Percentiles rank a stretch among this genome's conserved stretches.
phyloP scores from a whole-genome alignment of 2,888 invertebrate genomes.

The Bhutanitis thaidina region DNA sequence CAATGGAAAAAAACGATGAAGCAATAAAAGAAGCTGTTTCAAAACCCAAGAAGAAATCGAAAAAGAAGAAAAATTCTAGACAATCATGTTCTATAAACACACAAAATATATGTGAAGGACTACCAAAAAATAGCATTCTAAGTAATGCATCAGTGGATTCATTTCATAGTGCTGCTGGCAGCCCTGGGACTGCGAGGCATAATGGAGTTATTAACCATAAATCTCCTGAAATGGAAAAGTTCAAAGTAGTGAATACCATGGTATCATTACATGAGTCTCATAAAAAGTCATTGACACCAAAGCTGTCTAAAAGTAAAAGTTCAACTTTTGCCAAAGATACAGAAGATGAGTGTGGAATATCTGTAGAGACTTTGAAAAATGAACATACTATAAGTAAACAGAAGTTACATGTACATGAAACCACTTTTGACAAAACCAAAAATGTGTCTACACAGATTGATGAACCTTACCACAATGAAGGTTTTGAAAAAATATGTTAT shows the following conservation, averaged over 20 bases:
- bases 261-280: not conserved
- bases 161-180: constrained; percentile 64
- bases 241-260: not conserved
- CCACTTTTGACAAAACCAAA: constrained; percentile 24
- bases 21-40: constrained; percentile 8
- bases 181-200: constrained; percentile 32
- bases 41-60: constrained; percentile 35
- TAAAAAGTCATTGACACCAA: constrained; percentile 9
- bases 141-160: constrained; percentile 52
- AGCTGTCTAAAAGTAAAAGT: not conserved
- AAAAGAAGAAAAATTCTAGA: constrained; percentile 46
- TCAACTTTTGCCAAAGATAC: not conserved
- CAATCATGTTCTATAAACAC: constrained; percentile 30
- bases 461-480: constrained; percentile 19
- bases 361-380: constrained; percentile 10
- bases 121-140: constrained; percentile 19
- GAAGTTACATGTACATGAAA: constrained; percentile 17
- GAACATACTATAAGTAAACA: constrained; percentile 4
- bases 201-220: not conserved
- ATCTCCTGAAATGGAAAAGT: not conserved
- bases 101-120: constrained; percentile 28
- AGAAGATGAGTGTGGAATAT: constrained; percentile 8
- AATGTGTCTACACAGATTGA: constrained; percentile 23
- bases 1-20: constrained; percentile 22
- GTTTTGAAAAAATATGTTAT: constrained; percentile 15